Evolutionary conservation across 2,797 vertebrate genomes (phyloP), one percentile per base, ranked within the genome.

Genomic region (Nannoperca australis): DNA sequence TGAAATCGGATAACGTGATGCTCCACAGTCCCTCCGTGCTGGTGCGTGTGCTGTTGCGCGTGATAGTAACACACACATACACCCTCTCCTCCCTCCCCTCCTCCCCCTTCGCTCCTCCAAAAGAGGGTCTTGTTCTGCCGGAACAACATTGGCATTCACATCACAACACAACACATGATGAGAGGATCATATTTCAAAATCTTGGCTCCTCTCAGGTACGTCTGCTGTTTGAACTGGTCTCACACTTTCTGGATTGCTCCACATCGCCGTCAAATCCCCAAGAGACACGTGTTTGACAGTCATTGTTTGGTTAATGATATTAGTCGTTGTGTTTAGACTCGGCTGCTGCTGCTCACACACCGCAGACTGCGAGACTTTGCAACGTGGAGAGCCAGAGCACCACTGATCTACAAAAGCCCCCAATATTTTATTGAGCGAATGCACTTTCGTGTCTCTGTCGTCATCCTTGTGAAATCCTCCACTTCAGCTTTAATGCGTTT

Each of bases 121-220:
- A 78, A 77, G 38, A 61, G 58, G 36, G 59, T 81, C 72, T 80
- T 79, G 40, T 74, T 82, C 77, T 80, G 79, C 59, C 15, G n/a
- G 68, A 82, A 77, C 69, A 88, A 78, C 79, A 85, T 92, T 90
- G 76, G 49, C 68, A 86, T 91, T 90, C 85, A 77, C 66, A 62
- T 66, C 77, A 80, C 67, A 76, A 45, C 63, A 61, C 60, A 65
- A 65, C 73, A 82, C 34, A 42, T 58, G 44, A 60, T 54, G 14
- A 81, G 60, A 79, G 78, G 7, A 80, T 86, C 75, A 79, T 73
- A 76, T 82, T 78, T 84, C 70, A 71, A 60, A 50, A 22, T 64
- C 50, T 73, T 59, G 55, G 34, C 63, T 82, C 14, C 47, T 75
- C 55, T 85, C 69, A 81, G 82, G 73, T 87, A 55, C 12, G 56